These are phyloP conservation scores for Cephalopholis sonnerati DNA, from an alignment of 2,113 vertebrate species.

Conservation along the genomic window DNA sequence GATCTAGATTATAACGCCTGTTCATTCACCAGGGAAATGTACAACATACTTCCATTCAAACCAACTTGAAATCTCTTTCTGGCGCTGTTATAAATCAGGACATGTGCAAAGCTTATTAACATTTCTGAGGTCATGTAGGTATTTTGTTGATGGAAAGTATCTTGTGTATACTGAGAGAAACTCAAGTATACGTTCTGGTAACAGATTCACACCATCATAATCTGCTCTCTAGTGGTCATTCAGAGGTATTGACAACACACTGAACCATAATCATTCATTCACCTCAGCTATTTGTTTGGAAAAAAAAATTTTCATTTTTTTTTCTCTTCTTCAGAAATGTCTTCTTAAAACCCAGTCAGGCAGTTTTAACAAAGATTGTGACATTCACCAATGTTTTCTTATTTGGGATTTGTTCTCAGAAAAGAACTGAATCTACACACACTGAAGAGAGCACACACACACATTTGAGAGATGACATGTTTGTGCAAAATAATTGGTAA, in stretches of 20 bases:
- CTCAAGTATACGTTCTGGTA: background rate
- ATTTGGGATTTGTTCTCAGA: no score
- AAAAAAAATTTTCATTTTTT: background rate
- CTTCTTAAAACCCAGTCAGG: no score
- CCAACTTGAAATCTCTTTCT: background rate
- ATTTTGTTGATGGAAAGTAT: background rate
- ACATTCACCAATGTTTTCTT: no score
- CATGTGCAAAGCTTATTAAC: background rate
- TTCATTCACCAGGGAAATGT: background rate
- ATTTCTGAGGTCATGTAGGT: background rate
- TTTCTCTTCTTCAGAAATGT: no score
- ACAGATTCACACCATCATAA: background rate
- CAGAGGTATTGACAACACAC: slow-evolving; percentile 9
- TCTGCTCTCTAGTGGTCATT: slow-evolving; percentile 55
- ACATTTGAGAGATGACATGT: no score
- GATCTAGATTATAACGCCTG: background rate
- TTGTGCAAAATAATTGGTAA: no score
- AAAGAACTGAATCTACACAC: no score
- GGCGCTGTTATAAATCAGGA: background rate
- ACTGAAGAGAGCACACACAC: no score
- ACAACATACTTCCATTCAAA: background rate
- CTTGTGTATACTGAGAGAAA: background rate
- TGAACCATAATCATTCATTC: background rate
- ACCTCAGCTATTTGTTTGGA: background rate
- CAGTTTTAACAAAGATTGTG: no score